Percentiles rank a stretch among this genome's conserved stretches.
Evolutionary conservation across 92 coral and sea anemone genomes (phyloP).

Genomic region (Blastomussa wellsi): DNA sequence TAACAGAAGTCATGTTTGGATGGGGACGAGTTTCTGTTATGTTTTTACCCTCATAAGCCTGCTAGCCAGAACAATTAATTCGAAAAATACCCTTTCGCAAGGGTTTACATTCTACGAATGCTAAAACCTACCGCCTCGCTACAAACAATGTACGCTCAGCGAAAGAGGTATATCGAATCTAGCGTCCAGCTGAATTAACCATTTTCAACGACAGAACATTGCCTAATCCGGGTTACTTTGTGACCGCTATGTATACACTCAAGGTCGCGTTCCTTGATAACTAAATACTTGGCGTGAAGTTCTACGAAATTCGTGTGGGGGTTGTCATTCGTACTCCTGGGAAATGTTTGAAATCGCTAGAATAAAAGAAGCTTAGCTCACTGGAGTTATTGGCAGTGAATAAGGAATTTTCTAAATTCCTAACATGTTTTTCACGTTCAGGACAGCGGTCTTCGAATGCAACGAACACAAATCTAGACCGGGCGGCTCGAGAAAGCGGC

Average conservation of each 20-base stretch:
- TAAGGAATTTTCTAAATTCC: constrained; percentile 27
- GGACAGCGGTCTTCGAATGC: constrained; percentile 26
- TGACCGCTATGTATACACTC: background rate
- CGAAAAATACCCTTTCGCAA: constrained; percentile 10
- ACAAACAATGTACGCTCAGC: background rate
- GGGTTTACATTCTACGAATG: constrained; percentile 34
- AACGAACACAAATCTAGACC: background rate
- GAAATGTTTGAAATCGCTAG: constrained; percentile 27
- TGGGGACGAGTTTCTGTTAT: constrained; percentile 12
- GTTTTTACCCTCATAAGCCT: background rate
- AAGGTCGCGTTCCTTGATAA: constrained; percentile 39
- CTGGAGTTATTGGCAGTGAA: constrained; percentile 43
- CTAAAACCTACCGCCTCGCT: background rate
- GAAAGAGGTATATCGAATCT: constrained; percentile 16
- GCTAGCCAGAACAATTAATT: background rate
- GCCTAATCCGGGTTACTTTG: constrained; percentile 32
- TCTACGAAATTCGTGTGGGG: constrained; percentile 1
- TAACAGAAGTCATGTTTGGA: constrained; percentile 17
- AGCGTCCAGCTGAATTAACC: constrained; percentile 17
- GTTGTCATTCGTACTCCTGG: background rate
- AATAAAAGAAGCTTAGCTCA: constrained; percentile 35
- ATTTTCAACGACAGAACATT: constrained; percentile 31
- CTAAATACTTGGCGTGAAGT: constrained; percentile 14
- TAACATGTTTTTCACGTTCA: background rate
- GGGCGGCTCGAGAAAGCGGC: no score